A percentile compares a stretch with the other conserved stretches of the same genome.
These are phyloP conservation scores for Psettodes erumei DNA, from an alignment of 2,113 vertebrate genomes.

Conservation along the genomic window DNA sequence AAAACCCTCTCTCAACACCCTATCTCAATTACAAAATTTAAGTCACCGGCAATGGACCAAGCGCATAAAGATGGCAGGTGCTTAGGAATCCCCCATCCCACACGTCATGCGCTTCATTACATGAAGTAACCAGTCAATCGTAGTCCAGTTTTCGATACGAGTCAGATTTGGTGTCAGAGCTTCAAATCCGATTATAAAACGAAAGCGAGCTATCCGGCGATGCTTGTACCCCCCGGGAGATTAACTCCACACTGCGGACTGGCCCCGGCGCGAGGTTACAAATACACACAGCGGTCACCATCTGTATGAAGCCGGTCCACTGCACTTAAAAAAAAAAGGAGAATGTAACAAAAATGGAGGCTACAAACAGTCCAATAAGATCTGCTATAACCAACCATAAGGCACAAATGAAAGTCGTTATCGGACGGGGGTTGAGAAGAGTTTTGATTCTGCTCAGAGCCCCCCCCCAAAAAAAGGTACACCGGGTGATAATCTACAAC, in stretches of 20 bases:
- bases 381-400: conserved; percentile 53
- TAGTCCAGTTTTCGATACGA: not conserved
- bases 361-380: conserved; percentile 33
- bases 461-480: conserved; percentile 56
- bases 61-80: conserved; percentile 54
- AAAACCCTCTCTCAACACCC: conserved; percentile 31
- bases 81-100: conserved; percentile 30
- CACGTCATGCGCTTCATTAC: conserved; percentile 20
- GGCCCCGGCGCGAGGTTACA: conserved; percentile 25
- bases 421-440: too few relatives aligned
- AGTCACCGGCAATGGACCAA: conserved; percentile 50
- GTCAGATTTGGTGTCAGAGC: not conserved
- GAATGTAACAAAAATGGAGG: conserved; percentile 25
- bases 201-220: not conserved
- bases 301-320: conserved; percentile 63
- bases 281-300: conserved; percentile 47
- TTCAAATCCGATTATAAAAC: not conserved
- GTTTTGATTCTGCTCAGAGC: conserved; percentile 58
- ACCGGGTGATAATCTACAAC: conserved; percentile 55
- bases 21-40: conserved; percentile 35
- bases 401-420: too few relatives aligned
- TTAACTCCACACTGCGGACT: conserved; percentile 33
- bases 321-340: conserved; percentile 40
- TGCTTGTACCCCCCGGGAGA: not conserved
- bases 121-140: not conserved